Evolutionary conservation across 2,797 vertebrate genomes (phyloP), one percentile per base, ranked within the genome.

Genomic region (Chiloscyllium punctatum): DNA sequence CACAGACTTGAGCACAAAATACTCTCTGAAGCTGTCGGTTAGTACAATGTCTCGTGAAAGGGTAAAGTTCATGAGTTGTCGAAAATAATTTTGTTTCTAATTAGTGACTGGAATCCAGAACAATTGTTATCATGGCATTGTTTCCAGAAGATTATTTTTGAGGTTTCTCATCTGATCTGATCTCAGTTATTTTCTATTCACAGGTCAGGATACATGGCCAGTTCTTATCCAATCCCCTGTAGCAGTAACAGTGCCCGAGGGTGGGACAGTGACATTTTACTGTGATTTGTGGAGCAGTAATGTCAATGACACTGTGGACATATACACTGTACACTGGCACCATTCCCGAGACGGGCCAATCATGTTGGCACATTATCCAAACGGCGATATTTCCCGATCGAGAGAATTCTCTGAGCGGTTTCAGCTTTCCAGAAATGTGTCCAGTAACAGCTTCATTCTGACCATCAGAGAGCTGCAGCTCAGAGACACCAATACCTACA

Each of bases 261-360:
- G 68, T 69, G 37, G 7, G 13, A 51, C 25, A 23, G 92, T 72
- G n/a, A 7, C 27, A 68, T 71, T 72, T 37, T 37, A 3, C 21
- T 94, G 92, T 72, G 27, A 15, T 27, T 11, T 94, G 37, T 23
- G 30, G 21, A 51, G 42, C 42, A 6, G 3, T 37, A 16, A 94
- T 16, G 23, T 6, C 23, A 0, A 7, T 16, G 0, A 30, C 91
- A 71, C 3, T 27, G 92, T 91, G 88, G 33, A 91, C 0, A 23
- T 3, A 23, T 91, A 0, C n/a, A 0, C 1, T 71, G 37, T 30
- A 4, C 23, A 94, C 37, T 94, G 92, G 92, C 51, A 94, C 13
- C 2, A 42, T 23, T 4, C 23, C 48, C 0, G 0, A 0, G 16
- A 3, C 51, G 25, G 5, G 18, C 68, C 8, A 3, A 0, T 2